phyloP scores from a whole-genome alignment of 2,113 vertebrate species.

The Panurus biarmicus region DNA sequence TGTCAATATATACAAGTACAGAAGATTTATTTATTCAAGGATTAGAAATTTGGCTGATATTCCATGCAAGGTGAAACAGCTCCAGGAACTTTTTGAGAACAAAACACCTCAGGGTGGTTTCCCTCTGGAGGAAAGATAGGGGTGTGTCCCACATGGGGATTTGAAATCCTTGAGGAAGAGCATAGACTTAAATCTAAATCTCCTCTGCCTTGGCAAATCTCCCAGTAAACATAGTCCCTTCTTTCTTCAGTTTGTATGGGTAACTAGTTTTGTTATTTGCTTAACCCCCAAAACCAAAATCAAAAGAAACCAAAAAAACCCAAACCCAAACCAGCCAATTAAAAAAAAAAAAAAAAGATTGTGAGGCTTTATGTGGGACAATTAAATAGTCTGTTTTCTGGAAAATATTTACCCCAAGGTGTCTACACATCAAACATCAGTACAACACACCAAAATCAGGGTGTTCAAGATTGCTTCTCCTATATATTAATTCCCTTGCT shows the following conservation, averaged over 20 bases:
- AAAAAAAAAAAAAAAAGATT: background rate
- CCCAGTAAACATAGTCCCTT: background rate
- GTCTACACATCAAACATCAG: background rate
- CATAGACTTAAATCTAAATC: background rate
- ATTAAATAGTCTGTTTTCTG: background rate
- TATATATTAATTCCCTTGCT: background rate
- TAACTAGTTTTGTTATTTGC: background rate
- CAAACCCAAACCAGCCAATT: background rate
- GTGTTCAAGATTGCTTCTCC: background rate
- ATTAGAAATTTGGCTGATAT: background rate
- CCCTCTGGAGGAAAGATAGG: background rate
- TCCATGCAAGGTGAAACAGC: background rate
- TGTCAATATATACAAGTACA: background rate
- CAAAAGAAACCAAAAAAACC: background rate
- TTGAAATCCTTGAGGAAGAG: background rate
- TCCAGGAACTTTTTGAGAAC: background rate
- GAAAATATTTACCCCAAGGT: background rate
- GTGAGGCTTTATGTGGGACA: background rate
- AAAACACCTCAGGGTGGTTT: background rate
- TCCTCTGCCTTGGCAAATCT: background rate
- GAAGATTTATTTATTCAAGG: background rate
- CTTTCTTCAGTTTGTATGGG: background rate
- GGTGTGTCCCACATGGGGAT: background rate
- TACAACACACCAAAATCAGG: background rate
- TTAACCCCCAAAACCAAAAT: background rate